Conservation (phyloP, 1,140 invertebrate species). For the Tribolium castaneum region DNA sequence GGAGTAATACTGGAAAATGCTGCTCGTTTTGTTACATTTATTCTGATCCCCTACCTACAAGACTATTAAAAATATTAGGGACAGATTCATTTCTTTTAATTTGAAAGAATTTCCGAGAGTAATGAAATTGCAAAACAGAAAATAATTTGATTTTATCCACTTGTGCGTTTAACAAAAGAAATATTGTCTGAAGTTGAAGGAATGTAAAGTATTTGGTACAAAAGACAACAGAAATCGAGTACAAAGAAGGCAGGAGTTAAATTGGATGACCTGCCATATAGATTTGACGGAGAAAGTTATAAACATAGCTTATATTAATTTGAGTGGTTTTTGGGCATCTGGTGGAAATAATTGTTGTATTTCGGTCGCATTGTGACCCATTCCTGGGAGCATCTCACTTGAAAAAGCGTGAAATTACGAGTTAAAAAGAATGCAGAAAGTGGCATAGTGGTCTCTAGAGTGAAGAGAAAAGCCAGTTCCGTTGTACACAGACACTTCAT, state of each 20-base stretch:
- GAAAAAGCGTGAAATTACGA: slow-evolving; percentile 35
- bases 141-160: neutral
- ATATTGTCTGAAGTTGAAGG: too few species aligned
- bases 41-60: neutral
- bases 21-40: neutral
- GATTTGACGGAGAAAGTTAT: too few species aligned
- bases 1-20: neutral
- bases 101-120: neutral
- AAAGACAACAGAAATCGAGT: too few species aligned
- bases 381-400: slow-evolving; percentile 26
- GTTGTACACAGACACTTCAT: slow-evolving; percentile 31
- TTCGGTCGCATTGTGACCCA: slow-evolving; percentile 25
- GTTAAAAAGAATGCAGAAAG: slow-evolving; percentile 35
- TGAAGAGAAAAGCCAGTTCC: slow-evolving; percentile 34
- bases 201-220: too few species aligned
- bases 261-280: too few species aligned
- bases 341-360: slow-evolving; percentile 21
- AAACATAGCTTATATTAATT: too few species aligned
- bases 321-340: neutral
- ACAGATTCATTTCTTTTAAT: neutral
- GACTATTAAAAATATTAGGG: neutral
- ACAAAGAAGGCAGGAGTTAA: too few species aligned
- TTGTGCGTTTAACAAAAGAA: too few species aligned
- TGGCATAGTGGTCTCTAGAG: slow-evolving; percentile 29
- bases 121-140: neutral